phyloP scores from a whole-genome alignment of 2,797 vertebrate genomes.

The Pristis pectinata region DNA sequence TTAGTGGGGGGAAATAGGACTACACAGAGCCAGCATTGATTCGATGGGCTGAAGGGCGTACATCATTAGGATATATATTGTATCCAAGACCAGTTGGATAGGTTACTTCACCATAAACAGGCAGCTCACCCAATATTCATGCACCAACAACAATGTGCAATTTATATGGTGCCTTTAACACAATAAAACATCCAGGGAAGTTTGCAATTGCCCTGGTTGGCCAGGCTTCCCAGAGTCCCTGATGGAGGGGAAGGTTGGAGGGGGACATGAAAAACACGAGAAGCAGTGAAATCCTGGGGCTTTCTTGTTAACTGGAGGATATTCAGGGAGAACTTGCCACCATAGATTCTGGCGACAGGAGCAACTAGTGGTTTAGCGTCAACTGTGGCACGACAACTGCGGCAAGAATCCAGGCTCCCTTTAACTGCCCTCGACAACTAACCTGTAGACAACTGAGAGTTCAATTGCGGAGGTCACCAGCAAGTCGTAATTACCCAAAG shows the following conservation, averaged over 20 bases:
- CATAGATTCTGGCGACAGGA: not conserved
- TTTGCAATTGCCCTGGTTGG: not conserved
- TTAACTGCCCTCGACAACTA: slow-evolving; percentile 31
- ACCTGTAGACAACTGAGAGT: slow-evolving; percentile 81
- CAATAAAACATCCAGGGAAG: not conserved
- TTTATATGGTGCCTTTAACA: not conserved
- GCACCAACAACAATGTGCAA: not conserved
- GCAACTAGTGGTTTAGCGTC: not conserved
- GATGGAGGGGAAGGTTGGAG: not conserved
- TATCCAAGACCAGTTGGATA: not conserved
- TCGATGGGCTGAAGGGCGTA: not conserved
- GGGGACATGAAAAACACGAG: not conserved
- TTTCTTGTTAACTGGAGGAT: not conserved
- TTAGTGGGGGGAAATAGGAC: too few species aligned
- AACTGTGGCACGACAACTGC: not conserved
- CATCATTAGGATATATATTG: not conserved
- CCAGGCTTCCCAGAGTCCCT: not conserved
- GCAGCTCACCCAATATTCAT: not conserved
- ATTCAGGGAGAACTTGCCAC: not conserved
- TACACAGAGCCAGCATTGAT: too few species aligned
- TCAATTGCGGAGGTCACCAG: slow-evolving; percentile 78
- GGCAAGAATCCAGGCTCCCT: too few species aligned
- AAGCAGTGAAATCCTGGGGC: not conserved
- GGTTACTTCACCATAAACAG: not conserved
- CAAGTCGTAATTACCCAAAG: slow-evolving; percentile 59